Percentiles rank a stretch among this genome's conserved stretches.
Conservation (phyloP, 2,113 vertebrate genomes). For the Diadophis punctatus region DNA sequence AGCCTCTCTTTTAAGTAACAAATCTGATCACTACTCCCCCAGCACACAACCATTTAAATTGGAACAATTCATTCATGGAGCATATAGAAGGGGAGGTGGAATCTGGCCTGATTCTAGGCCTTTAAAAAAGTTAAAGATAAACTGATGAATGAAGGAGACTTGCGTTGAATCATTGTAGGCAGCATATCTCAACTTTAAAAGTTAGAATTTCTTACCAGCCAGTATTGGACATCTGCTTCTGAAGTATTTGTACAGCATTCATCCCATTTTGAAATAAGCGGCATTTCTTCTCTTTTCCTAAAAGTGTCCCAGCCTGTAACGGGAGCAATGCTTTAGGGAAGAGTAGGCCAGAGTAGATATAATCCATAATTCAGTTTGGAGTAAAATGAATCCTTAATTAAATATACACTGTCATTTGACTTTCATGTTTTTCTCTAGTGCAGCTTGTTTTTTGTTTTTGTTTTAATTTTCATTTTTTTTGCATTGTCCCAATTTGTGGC, state of each 20-base stretch:
- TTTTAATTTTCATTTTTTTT: slow-evolving; percentile 9
- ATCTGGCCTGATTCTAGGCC: neutral
- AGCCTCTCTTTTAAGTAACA: neutral
- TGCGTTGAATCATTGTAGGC: neutral
- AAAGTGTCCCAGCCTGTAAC: neutral
- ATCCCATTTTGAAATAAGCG: neutral
- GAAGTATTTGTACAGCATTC: neutral
- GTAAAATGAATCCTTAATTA: neutral
- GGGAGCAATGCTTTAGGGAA: neutral
- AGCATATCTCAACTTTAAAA: neutral
- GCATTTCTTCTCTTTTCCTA: neutral
- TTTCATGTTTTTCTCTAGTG: slow-evolving; percentile 28
- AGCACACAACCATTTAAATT: neutral
- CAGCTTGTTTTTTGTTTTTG: slow-evolving; percentile 66
- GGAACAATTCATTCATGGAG: neutral
- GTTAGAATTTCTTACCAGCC: neutral
- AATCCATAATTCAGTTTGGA: slow-evolving; percentile 12
- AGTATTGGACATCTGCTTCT: neutral
- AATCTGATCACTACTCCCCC: neutral
- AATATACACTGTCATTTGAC: slow-evolving; percentile 46
- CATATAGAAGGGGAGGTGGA: neutral
- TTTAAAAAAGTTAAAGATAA: neutral
- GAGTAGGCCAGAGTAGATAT: neutral
- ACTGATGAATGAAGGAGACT: neutral
- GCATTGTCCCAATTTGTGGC: slow-evolving; percentile 53